A percentile compares a stretch with the other conserved stretches of the same genome.
These are phyloP conservation scores for Pseudeuparius sepicola DNA, from an alignment of 2,888 invertebrate species.

Conservation along the genomic window DNA sequence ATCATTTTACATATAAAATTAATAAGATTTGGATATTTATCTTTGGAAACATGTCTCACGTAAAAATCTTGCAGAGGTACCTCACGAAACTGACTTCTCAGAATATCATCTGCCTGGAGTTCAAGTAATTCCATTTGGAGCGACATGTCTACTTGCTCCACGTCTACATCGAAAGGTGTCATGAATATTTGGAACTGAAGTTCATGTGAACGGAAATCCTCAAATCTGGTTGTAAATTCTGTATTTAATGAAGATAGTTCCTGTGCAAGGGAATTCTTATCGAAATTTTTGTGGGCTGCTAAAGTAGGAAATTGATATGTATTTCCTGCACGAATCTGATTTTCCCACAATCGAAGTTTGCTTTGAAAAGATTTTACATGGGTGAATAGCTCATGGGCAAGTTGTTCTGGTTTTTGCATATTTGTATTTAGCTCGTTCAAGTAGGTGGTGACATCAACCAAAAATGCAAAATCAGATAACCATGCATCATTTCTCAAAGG, in stretches of 20 bases:
- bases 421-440: too few species aligned
- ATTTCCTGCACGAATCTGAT: too few species aligned
- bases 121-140: conserved; percentile 19
- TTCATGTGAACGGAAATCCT: conserved; percentile 15
- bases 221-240: conserved; percentile 18
- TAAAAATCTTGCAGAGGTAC: conserved; percentile 16
- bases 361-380: too few species aligned
- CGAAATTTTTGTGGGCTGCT: too few species aligned
- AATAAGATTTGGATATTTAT: conserved; percentile 15
- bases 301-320: too few species aligned
- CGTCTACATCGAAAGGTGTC: conserved; percentile 18
- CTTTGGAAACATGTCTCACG: conserved; percentile 16
- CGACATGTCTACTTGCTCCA: conserved; percentile 20
- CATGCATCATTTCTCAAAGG: too few species aligned
- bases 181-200: conserved; percentile 16
- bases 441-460: too few species aligned
- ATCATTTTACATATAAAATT: conserved; percentile 10
- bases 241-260: conserved; percentile 15
- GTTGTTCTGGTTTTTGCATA: too few species aligned
- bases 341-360: too few species aligned
- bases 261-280: too few species aligned
- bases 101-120: conserved; percentile 15
- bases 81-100: conserved; percentile 11
- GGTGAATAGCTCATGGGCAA: too few species aligned
- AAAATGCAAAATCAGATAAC: too few species aligned